phyloP scores from a whole-genome alignment of 2,797 vertebrate genomes.

The Gadopsis bispinosus region DNA sequence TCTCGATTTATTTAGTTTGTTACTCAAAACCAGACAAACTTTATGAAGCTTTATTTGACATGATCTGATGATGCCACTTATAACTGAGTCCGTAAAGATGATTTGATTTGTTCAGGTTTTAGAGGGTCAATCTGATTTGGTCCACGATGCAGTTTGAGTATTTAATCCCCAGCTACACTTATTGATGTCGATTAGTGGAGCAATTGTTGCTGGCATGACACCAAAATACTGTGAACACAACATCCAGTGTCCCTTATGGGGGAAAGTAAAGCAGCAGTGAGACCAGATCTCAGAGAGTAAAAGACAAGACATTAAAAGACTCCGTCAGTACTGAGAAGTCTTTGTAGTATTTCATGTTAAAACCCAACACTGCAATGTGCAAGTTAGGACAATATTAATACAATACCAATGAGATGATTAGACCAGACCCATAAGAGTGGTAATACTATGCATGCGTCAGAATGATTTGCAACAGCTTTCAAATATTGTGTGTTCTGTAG shows the following conservation, averaged over 20 bases:
- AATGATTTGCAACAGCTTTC: conserved; percentile 50
- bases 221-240: conserved; percentile 24
- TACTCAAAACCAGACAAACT: conserved; percentile 37
- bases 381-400: conserved; percentile 49
- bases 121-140: conserved; percentile 8
- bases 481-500: conserved; percentile 47
- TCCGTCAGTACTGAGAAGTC: conserved; percentile 9
- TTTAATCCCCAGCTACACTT: conserved; percentile 5
- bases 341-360: conserved; percentile 57
- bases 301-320: conserved; percentile 30
- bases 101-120: conserved; percentile 11
- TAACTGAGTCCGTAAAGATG: neutral
- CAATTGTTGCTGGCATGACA: conserved; percentile 2
- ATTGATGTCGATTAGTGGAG: neutral
- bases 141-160: neutral
- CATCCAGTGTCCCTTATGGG: neutral
- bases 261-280: conserved; percentile 38
- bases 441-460: conserved; percentile 58
- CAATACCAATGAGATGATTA: conserved; percentile 47
- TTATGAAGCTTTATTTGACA: conserved; percentile 23
- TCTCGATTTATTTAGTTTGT: conserved; percentile 46
- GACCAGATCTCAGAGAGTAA: conserved; percentile 32
- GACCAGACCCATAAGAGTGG: conserved; percentile 39
- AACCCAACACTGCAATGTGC: conserved; percentile 39
- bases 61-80: conserved; percentile 6